Percentiles rank a stretch among this genome's conserved stretches.
These are phyloP conservation scores for Heliothis peltigera DNA, from an alignment of 2,888 invertebrate species.

Conservation along the genomic window DNA sequence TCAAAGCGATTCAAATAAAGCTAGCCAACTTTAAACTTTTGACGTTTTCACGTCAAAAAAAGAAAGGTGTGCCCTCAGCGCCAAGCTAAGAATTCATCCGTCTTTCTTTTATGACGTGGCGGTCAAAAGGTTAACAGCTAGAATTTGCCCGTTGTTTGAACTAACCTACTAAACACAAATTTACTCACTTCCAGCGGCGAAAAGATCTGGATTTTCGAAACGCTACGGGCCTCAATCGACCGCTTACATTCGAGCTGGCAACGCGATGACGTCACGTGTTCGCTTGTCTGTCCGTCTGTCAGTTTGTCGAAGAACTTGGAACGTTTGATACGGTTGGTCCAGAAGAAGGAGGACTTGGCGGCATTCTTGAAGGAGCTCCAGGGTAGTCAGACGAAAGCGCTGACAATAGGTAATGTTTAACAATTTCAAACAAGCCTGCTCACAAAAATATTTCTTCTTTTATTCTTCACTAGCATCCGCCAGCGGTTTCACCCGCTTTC, in stretches of 20 bases:
- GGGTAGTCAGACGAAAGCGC: constrained; percentile 28
- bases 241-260: constrained; percentile 67
- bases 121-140: too few species aligned
- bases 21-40: too few species aligned
- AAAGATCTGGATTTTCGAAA: constrained; percentile 82
- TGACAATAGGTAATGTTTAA: constrained; percentile 64
- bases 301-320: constrained; percentile 61
- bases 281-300: constrained; percentile 70
- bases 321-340: constrained; percentile 55
- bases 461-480: too few species aligned
- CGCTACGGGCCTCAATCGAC: constrained; percentile 63
- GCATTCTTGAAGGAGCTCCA: constrained; percentile 51
- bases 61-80: too few species aligned
- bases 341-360: constrained; percentile 55
- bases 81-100: too few species aligned
- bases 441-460: too few species aligned
- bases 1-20: too few species aligned
- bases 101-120: too few species aligned
- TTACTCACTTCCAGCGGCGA: constrained; percentile 76
- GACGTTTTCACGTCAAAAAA: too few species aligned
- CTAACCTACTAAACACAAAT: background rate
- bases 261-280: constrained; percentile 61
- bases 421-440: background rate
- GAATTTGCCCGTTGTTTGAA: too few species aligned
- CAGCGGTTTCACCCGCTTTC: too few species aligned